These are phyloP conservation scores for Oryctolagus cuniculus DNA, from an alignment of 2,113 vertebrate species.

Conservation along the genomic window mOryCun1.1 NC_091441.1:40992501-40993000, in stretches of 20 bases:
- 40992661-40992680: background rate
- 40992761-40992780: background rate
- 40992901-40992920: background rate
- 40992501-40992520: background rate
- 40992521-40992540: slow-evolving; percentile 13
- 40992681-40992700: background rate
- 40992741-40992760: background rate
- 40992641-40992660: background rate
- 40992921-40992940: background rate
- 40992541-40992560: slow-evolving; percentile 36
- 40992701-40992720: background rate
- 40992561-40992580: background rate
- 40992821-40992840: background rate
- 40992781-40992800: background rate
- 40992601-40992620: background rate
- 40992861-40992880: slow-evolving; percentile 10
- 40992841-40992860: background rate
- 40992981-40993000: background rate
- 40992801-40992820: background rate
- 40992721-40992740: slow-evolving; percentile 15
- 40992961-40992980: slow-evolving; percentile 14
- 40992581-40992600: background rate
- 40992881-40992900: background rate
- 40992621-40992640: slow-evolving; percentile 29
- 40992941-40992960: background rate